Evolutionary conservation across 2,888 invertebrate species (phyloP), one percentile per base, ranked within the genome.

Genomic region (Neria commutata): DNA sequence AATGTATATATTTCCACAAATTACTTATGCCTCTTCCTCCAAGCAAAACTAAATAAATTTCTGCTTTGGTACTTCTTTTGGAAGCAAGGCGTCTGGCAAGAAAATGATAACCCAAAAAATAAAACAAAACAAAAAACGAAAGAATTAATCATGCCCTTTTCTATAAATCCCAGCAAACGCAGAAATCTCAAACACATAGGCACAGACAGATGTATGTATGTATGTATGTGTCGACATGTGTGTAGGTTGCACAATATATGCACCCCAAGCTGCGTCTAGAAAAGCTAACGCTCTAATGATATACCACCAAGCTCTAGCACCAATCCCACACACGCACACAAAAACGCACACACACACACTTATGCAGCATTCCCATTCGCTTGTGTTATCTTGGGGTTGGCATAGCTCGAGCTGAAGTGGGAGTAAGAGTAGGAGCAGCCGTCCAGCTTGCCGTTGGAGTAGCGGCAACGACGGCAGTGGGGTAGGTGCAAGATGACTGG

Each of bases 81-180:
- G n/a, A n/a, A n/a, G n/a, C n/a, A n/a, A n/a, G n/a, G n/a, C n/a
- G n/a, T n/a, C n/a, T 6, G 42, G 4, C 42, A 37, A 37, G n/a
- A 37, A 4, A 14, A 14, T 14, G n/a, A 10, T n/a, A 37, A 37
- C 8, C 37, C 37, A 37, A 37, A 37, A 10, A 6, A 19, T 19
- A 14, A 37, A 37, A 8, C 4, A 37, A 37, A 37, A 14, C 37
- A 10, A 3, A 21, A 16, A 25, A 19, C 17, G 51, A 61, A 48
- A 52, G 56, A 58, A 49, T 58, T 61, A 58, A 61, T 58, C 61
- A 61, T 53, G 46, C 37, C 54, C 29, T 53, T 57, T 21, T 51
- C 46, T 54, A 49, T 53, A 57, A 57, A 56, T 55, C 58, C 56
- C 61, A 53, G 37, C 46, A 52, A 47, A 37, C 52, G 49, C 48